A percentile compares a stretch with the other conserved stretches of the same genome.
These are phyloP conservation scores for Echinometra lucunter DNA, from an alignment of 53 echinoderm and acorn worm species.

Conservation along the genomic window DNA sequence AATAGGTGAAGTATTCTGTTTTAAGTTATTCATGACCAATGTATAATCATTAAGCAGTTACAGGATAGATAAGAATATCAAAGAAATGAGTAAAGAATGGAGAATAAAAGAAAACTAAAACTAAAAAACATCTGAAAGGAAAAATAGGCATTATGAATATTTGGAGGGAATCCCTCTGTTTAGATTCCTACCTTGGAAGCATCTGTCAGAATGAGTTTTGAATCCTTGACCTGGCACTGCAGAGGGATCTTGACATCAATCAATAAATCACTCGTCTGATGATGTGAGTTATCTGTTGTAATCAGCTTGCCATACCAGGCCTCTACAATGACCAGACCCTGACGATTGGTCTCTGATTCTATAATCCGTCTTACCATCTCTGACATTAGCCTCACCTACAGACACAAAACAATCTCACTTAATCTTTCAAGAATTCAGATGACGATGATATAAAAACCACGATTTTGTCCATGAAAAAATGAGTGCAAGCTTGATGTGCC, in stretches of 20 bases:
- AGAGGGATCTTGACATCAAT: constrained; percentile 88
- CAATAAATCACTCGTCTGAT: constrained; percentile 37
- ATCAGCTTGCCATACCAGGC: constrained; percentile 97
- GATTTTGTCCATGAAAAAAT: neutral
- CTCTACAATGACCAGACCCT: constrained; percentile 83
- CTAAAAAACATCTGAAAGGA: too few relatives aligned
- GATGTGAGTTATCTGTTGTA: constrained; percentile 28
- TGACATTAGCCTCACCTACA: constrained; percentile 88
- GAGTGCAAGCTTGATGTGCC: neutral
- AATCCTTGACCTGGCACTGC: constrained; percentile 96
- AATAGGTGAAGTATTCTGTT: too few relatives aligned
- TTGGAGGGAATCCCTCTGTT: too few relatives aligned
- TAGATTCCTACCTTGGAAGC: constrained; percentile 84
- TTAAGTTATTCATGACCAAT: too few relatives aligned
- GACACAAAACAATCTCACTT: neutral
- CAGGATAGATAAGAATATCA: too few relatives aligned
- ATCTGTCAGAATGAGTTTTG: constrained; percentile 93
- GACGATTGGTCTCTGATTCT: constrained; percentile 74
- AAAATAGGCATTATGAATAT: too few relatives aligned
- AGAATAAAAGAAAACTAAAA: too few relatives aligned
- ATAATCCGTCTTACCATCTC: constrained; percentile 88
- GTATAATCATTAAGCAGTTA: too few relatives aligned
- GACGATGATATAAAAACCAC: too few relatives aligned
- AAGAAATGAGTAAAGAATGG: too few relatives aligned
- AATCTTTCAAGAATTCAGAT: neutral